phyloP scores from a whole-genome alignment of 2,113 vertebrate species.

The Takifugu bimaculatus region DNA sequence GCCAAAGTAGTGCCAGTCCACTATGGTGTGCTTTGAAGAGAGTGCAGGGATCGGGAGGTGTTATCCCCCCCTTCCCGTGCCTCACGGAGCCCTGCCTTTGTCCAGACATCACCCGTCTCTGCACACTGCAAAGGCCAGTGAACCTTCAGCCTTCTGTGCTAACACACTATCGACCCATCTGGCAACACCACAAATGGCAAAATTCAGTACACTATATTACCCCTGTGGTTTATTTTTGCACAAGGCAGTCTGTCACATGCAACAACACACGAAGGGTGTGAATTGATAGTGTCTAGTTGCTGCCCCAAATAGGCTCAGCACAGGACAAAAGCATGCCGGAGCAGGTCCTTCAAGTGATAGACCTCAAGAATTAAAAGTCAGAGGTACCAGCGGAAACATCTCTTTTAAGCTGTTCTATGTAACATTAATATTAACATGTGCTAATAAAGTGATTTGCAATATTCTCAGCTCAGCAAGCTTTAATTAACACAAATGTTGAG shows the following conservation, averaged over 20 bases:
- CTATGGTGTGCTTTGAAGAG: conserved; percentile 14
- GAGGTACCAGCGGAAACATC: neutral
- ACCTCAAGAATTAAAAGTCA: conserved; percentile 2
- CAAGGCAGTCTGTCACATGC: conserved; percentile 30
- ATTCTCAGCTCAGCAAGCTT: conserved; percentile 25
- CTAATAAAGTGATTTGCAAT: conserved; percentile 53
- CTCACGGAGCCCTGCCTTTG: conserved; percentile 17
- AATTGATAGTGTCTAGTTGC: conserved; percentile 6
- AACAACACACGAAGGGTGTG: conserved; percentile 21
- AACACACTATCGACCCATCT: conserved; percentile 68
- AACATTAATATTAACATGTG: conserved; percentile 38
- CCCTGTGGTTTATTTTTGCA: conserved; percentile 32
- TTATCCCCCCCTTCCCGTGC: conserved; percentile 16
- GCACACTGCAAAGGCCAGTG: conserved; percentile 18
- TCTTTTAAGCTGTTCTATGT: neutral
- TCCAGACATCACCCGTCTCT: conserved; percentile 33
- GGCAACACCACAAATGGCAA: conserved; percentile 45
- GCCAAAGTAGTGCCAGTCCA: neutral
- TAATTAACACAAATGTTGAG: conserved; percentile 50
- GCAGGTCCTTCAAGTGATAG: neutral
- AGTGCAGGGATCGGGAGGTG: conserved; percentile 2
- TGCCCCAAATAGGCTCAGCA: conserved; percentile 3
- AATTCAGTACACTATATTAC: conserved; percentile 20
- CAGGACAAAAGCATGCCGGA: neutral
- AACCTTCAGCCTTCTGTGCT: conserved; percentile 45